These are phyloP conservation scores for Seladonia tumulorum DNA, from an alignment of 2,888 invertebrate genomes.

Conservation along the genomic window DNA sequence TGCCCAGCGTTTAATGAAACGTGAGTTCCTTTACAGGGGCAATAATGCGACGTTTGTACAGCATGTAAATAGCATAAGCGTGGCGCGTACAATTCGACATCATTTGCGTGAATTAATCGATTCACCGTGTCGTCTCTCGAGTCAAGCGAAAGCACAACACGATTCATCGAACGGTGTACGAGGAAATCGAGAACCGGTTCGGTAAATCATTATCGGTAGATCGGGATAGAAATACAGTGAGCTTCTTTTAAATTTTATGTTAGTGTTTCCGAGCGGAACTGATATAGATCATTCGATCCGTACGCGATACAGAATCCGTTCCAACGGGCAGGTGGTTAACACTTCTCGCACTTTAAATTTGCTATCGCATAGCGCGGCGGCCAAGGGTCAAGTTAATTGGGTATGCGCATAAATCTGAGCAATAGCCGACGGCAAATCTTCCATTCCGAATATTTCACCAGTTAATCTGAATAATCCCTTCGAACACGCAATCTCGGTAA, in stretches of 20 bases:
- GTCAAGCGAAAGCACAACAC: background rate
- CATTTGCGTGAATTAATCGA: slow-evolving; percentile 4
- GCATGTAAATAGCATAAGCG: background rate
- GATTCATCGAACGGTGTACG: background rate
- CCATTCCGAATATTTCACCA: slow-evolving; percentile 49
- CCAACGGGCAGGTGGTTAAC: background rate
- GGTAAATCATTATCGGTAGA: background rate
- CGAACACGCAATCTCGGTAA: slow-evolving; percentile 46
- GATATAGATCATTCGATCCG: background rate
- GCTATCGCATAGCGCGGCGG: background rate
- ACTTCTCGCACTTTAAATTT: background rate
- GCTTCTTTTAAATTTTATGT: too few relatives aligned
- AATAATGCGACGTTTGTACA: background rate
- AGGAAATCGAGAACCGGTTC: background rate
- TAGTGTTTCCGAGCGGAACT: too few relatives aligned
- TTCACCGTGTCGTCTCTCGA: background rate
- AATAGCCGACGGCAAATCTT: slow-evolving; percentile 45
- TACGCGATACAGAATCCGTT: background rate
- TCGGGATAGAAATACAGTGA: background rate
- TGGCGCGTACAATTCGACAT: background rate
- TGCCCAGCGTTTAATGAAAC: background rate
- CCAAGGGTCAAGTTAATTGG: slow-evolving; percentile 41
- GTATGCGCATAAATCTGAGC: slow-evolving; percentile 48
- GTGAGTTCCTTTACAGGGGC: background rate
- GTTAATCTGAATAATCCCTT: slow-evolving; percentile 59